phyloP scores from a whole-genome alignment of 2,888 invertebrate genomes.

The Pemphredon lugubris region DNA sequence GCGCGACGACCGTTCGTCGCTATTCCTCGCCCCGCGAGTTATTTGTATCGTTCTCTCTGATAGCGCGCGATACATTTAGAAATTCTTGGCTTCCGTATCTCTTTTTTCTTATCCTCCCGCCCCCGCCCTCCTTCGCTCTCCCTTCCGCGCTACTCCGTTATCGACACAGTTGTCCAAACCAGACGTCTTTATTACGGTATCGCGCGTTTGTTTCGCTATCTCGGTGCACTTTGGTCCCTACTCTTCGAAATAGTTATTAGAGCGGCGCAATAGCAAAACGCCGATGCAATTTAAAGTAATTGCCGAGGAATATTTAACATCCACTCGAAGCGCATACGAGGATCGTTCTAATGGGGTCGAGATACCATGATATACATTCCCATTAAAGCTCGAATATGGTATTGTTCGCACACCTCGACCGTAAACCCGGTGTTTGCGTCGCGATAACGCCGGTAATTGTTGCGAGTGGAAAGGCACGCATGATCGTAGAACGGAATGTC shows the following conservation, averaged over 20 bases:
- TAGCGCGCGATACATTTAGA: too few species aligned
- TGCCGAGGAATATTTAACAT: conserved; percentile 61
- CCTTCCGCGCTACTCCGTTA: conserved; percentile 1
- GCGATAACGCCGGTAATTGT: conserved; percentile 40
- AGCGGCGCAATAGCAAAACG: background rate
- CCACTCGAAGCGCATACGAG: conserved; percentile 48
- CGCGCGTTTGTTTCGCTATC: background rate
- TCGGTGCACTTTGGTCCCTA: background rate
- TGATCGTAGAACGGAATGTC: background rate
- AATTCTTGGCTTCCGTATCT: too few species aligned
- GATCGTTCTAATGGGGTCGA: conserved; percentile 45
- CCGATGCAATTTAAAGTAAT: conserved; percentile 45
- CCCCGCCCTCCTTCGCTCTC: background rate
- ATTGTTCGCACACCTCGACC: conserved; percentile 36
- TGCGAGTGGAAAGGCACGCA: background rate
- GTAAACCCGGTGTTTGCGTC: conserved; percentile 24
- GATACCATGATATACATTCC: conserved; percentile 38
- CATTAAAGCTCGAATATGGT: conserved; percentile 50
- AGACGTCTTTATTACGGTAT: background rate
- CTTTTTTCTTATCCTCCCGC: background rate
- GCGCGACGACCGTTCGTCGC: too few species aligned
- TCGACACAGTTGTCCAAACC: too few species aligned
- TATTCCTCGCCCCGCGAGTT: too few species aligned
- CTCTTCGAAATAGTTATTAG: background rate
- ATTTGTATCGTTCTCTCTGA: too few species aligned